Evolutionary conservation across 2,797 vertebrate species (phyloP).

Genomic region (Pogoniulus pusillus): DNA sequence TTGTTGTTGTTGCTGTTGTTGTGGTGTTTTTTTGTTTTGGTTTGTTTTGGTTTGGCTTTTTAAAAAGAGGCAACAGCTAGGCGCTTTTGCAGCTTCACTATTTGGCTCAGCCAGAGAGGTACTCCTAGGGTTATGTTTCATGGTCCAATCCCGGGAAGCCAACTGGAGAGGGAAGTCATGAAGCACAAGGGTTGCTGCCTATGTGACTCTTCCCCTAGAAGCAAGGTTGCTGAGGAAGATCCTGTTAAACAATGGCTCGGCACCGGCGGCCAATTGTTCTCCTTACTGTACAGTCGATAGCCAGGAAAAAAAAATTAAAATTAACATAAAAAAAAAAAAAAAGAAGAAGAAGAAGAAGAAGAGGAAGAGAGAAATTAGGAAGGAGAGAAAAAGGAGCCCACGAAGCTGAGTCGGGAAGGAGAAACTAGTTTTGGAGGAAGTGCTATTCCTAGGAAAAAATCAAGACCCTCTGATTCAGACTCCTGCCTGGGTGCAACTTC

Average conservation of each 20-base stretch:
- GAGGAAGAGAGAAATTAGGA: not conserved
- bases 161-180: slow-evolving; percentile 72
- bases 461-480: slow-evolving; percentile 50
- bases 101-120: slow-evolving; percentile 55
- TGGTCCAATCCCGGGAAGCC: slow-evolving; percentile 73
- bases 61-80: slow-evolving; percentile 14
- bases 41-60: no score
- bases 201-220: slow-evolving; percentile 73
- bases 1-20: not conserved
- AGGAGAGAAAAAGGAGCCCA: not conserved
- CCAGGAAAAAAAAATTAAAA: not conserved
- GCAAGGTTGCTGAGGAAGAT: slow-evolving; percentile 72
- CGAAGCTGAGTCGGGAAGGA: not conserved
- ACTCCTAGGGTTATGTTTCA: slow-evolving; percentile 61
- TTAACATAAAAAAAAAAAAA: no score
- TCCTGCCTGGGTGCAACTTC: slow-evolving; percentile 73
- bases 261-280: slow-evolving; percentile 61
- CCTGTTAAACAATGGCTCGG: slow-evolving; percentile 73
- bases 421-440: slow-evolving; percentile 55
- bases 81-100: slow-evolving; percentile 1
- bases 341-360: fast-evolving
- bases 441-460: slow-evolving; percentile 54
- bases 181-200: slow-evolving; percentile 68
- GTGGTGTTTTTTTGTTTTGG: not conserved
- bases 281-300: slow-evolving; percentile 58